Percentiles rank a stretch among this genome's conserved stretches.
Evolutionary conservation across 2,113 vertebrate genomes (phyloP).

Genomic region (Albula glossodonta): DNA sequence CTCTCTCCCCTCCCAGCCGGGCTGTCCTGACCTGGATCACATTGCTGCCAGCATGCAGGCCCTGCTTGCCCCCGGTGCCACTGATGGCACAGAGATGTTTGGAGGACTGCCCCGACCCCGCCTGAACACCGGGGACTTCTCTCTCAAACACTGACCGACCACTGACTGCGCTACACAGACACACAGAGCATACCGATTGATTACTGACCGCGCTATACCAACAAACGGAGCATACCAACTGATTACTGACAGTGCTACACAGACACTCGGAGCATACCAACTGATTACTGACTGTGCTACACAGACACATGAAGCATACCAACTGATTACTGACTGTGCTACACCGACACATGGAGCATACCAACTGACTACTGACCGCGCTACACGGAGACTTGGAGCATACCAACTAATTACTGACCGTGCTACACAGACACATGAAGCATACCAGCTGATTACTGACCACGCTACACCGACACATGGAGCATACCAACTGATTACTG

Average conservation of each 20-base stretch:
- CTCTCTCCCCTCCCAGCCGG: slow-evolving; percentile 60
- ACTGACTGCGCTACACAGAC: background rate
- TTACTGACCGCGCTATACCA: too few species aligned
- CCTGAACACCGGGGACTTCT: slow-evolving; percentile 90
- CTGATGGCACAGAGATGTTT: slow-evolving; percentile 85
- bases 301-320: background rate
- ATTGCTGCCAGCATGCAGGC: slow-evolving; percentile 91
- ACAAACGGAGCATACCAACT: background rate
- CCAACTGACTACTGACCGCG: too few species aligned
- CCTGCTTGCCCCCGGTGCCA: slow-evolving; percentile 80
- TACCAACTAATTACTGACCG: too few species aligned
- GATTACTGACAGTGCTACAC: background rate
- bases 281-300: background rate
- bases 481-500: too few species aligned
- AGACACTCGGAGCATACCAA: background rate
- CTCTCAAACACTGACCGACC: slow-evolving; percentile 70
- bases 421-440: too few species aligned
- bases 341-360: too few species aligned
- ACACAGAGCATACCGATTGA: background rate
- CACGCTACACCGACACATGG: background rate
- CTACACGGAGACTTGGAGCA: background rate
- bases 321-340: background rate
- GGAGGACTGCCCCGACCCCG: slow-evolving; percentile 86
- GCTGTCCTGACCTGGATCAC: slow-evolving; percentile 84
- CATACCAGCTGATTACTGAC: too few species aligned